A percentile compares a stretch with the other conserved stretches of the same genome.
Evolutionary conservation across 1,140 invertebrate species (phyloP).

Genomic region (Anastrepha ludens): DNA sequence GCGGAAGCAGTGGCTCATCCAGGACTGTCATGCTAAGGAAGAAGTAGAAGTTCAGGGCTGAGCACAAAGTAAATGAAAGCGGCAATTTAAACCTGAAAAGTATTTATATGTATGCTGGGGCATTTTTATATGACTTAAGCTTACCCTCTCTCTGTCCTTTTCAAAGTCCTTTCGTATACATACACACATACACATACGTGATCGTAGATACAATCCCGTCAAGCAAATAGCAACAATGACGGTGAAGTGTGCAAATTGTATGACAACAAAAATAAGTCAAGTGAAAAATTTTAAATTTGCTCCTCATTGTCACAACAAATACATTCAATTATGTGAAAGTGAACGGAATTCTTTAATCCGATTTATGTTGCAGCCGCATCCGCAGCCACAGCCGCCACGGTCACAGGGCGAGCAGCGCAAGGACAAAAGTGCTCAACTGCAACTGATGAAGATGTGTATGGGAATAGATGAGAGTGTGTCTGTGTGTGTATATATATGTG

Average conservation of each 20-base stretch:
- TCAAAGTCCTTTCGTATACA: background rate
- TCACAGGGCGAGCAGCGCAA: background rate
- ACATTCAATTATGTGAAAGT: conserved; percentile 65
- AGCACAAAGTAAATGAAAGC: too few relatives aligned
- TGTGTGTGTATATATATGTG: background rate
- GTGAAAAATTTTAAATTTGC: conserved; percentile 75
- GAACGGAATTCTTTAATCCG: conserved; percentile 73
- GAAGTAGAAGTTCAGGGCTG: too few relatives aligned
- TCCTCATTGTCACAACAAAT: conserved; percentile 69
- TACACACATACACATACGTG: background rate
- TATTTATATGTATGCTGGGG: too few relatives aligned
- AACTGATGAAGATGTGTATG: background rate
- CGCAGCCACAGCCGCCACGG: background rate
- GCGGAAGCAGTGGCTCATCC: too few relatives aligned
- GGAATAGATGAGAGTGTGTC: background rate
- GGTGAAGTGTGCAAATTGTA: conserved; percentile 48
- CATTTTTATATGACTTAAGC: background rate
- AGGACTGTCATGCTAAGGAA: too few relatives aligned
- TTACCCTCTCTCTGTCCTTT: background rate
- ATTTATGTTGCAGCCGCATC: conserved; percentile 40
- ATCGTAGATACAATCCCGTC: background rate
- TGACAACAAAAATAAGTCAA: conserved; percentile 68
- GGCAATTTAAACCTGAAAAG: too few relatives aligned
- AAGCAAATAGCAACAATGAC: background rate
- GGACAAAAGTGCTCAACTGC: background rate